phyloP scores from a whole-genome alignment of 2,113 vertebrate genomes.

The Speoplatyrhinus poulsoni region DNA sequence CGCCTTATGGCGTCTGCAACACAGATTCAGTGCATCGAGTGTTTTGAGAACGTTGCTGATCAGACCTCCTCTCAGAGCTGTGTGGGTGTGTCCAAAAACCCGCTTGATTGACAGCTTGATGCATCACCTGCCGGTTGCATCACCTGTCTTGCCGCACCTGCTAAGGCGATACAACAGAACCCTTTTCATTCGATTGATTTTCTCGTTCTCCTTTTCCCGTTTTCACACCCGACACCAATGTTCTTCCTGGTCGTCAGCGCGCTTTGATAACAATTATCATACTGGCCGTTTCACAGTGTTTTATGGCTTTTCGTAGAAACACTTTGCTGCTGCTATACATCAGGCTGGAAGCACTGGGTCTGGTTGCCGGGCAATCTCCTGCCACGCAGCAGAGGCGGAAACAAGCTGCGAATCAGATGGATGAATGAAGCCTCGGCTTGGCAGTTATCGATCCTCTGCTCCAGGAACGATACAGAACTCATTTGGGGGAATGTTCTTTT shows the following conservation, averaged over 20 bases:
- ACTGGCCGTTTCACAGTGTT: slow-evolving; percentile 45
- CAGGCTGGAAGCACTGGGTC: too few relatives aligned
- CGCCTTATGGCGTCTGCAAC: slow-evolving; percentile 4
- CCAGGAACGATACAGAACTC: slow-evolving; percentile 72
- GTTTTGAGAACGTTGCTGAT: too few relatives aligned
- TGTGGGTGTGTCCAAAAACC: too few relatives aligned
- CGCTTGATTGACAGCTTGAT: too few relatives aligned
- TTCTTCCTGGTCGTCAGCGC: slow-evolving; percentile 13
- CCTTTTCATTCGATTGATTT: too few relatives aligned
- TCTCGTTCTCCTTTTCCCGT: too few relatives aligned
- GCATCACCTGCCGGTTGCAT: too few relatives aligned
- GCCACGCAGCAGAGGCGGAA: slow-evolving; percentile 18
- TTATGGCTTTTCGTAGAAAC: slow-evolving; percentile 31
- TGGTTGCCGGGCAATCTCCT: too few relatives aligned
- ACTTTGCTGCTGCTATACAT: slow-evolving; percentile 31
- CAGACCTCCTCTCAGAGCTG: too few relatives aligned
- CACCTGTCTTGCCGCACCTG: too few relatives aligned
- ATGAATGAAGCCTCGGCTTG: slow-evolving; percentile 72
- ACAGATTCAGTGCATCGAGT: neutral
- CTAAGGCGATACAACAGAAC: too few relatives aligned
- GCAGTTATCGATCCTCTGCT: slow-evolving; percentile 72
- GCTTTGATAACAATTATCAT: slow-evolving; percentile 30
- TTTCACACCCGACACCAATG: neutral
- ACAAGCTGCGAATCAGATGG: slow-evolving; percentile 75
- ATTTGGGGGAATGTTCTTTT: slow-evolving; percentile 60